Base-by-base conservation (phyloP, 53 echinoderm and acorn worm genomes). In the Antedon mediterranea region DNA sequence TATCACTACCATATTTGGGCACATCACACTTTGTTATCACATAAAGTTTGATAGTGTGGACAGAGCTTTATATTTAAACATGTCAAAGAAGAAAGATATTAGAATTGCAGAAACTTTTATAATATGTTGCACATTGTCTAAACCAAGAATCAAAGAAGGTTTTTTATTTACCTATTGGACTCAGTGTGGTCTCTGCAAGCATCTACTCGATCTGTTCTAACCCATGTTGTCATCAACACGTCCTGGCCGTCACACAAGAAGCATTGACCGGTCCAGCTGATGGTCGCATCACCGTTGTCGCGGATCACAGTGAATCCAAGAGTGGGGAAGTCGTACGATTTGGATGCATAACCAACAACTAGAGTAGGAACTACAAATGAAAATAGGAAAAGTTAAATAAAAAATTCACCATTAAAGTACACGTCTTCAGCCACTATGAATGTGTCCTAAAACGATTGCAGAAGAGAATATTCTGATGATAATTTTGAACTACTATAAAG, bases 231-330 rank as follows among this genome's bases (percentile, higher is more conserved):
- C 71, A 89, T 77, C 20, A 95, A 89, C 37, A 91, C 91, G 73
- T 95, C 95, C 2, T 92, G 84, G 8, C 84, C 89, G 30, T 78
- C 95, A 72, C 95, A 95, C 31, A 89, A 76, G 72, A 89, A 91
- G 43, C 95, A 95, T 76, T 95, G 95, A 76, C 95, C 95, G 7
- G 95, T 95, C 95, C 95, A 95, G 76, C 95, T 95, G 72, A 79
- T 92, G 31, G 95, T 89, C 32, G 81, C 77, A 37, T 81, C 74
- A 5, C 95, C 95, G 72, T 95, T 95, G 73, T 91, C 84, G 26
- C 89, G 85, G 71, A 95, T 89, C 26, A 89, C 87, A 71, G 95
- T 91, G 37, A 91, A 95, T 42, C 95, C 95, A 76, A 95, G 87
- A 13, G 91, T 87, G 3, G 95, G 95, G 84, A 95, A 92, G 75